Percentiles rank a stretch among this genome's conserved stretches.
Evolutionary conservation across 2,888 invertebrate species (phyloP).

Genomic region (Sussaba pulchella): DNA sequence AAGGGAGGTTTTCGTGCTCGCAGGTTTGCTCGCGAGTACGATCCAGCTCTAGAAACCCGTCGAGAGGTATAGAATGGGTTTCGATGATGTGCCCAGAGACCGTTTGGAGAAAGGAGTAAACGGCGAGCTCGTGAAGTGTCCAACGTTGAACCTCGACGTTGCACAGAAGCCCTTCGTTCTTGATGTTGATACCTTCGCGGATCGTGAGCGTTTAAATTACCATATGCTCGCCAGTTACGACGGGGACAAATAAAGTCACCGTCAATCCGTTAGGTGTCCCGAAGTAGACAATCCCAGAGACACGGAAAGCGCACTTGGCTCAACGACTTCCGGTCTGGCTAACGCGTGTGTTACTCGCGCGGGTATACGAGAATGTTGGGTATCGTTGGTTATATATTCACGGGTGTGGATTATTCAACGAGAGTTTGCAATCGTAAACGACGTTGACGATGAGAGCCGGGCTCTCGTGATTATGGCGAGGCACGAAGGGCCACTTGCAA

Average conservation of each 20-base stretch:
- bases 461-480: slow-evolving; percentile 43
- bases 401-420: slow-evolving; percentile 25
- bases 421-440: slow-evolving; percentile 21
- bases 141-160: slow-evolving; percentile 32
- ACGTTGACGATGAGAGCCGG: neutral
- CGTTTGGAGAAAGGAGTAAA: slow-evolving; percentile 37
- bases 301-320: neutral
- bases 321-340: slow-evolving; percentile 19
- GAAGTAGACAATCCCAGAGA: slow-evolving; percentile 53
- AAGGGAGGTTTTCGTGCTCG: slow-evolving; percentile 45
- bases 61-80: slow-evolving; percentile 58
- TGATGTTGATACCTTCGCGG: slow-evolving; percentile 42
- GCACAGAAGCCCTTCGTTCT: slow-evolving; percentile 51
- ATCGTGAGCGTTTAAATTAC: slow-evolving; percentile 46
- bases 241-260: slow-evolving; percentile 49
- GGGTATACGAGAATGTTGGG: too few relatives aligned
- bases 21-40: slow-evolving; percentile 20
- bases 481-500: slow-evolving; percentile 33
- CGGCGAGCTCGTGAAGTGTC: slow-evolving; percentile 12
- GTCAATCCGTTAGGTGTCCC: slow-evolving; percentile 39
- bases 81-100: neutral
- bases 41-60: slow-evolving; percentile 57
- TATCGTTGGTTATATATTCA: neutral
- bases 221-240: slow-evolving; percentile 53
- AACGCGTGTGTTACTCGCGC: too few relatives aligned